Evolutionary conservation across 2,888 invertebrate genomes (phyloP), one percentile per base, ranked within the genome.

Genomic region (Orthonychiurus folsomi): DNA sequence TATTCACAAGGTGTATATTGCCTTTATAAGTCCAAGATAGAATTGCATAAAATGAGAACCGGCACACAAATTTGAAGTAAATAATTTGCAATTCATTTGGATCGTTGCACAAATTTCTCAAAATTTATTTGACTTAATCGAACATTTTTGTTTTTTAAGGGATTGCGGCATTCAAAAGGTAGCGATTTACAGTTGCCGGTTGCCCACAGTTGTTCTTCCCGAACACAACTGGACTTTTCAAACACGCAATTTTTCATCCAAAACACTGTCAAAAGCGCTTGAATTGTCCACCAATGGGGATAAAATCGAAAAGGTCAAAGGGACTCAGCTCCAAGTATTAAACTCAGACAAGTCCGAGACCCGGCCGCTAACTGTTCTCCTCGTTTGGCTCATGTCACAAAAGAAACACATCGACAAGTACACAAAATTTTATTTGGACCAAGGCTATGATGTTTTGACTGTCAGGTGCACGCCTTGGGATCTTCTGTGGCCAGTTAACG

Each of bases 401-500:
- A 86, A 85, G 74, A 88, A 86, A 75, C 89, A 93, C 76, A 81
- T 92, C 24, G 82, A 85, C 79, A 93, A 93, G 77, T 93, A 88
- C 77, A 86, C 87, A 0, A 82, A 87, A 61, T 69, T 71, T 50
- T 93, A 93, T 76, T 79, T 88, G 67, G 86, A 88, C 69, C 84
- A 88, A 77, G 92, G 91, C 1, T 92, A 87, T 75, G 92, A 93
- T 77, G 89, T 93, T 3, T 78, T 91, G 62, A 85, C 86, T 55
- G 85, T 92, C 18, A 83, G 85, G 54, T 82, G 89, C 60, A 86
- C 85, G n/a, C 91, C 92, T 0, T 86, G 87, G 85, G 90, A 93
- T 77, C 81, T 93, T 56, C 79, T 93, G 75, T 89, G 90, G 87
- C 93, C 93, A 2, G 76, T 80, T n/a, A 88, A 86, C 74, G 91